Percentiles rank a stretch among this genome's conserved stretches.
Conservation (phyloP, 1,140 invertebrate genomes). For the Ganaspis sp. region DNA sequence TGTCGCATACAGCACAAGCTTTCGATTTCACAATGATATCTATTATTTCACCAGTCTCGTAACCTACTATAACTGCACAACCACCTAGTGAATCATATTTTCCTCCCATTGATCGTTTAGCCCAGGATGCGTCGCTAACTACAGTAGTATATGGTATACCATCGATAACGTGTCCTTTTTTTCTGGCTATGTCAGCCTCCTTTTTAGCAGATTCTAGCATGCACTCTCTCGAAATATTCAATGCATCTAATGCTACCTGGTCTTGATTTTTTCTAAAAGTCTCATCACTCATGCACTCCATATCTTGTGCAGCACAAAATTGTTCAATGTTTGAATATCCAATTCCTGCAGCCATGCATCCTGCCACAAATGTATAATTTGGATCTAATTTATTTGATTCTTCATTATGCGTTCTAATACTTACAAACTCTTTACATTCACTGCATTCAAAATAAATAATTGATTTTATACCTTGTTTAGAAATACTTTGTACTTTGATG, state of each 20-base stretch:
- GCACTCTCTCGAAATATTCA: conserved; percentile 44
- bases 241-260: conserved; percentile 40
- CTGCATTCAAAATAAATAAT: too few species aligned
- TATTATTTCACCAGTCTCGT: conserved; percentile 65
- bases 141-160: conserved; percentile 61
- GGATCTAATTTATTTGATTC: conserved; percentile 41
- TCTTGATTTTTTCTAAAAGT: conserved; percentile 49
- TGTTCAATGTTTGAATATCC: conserved; percentile 60
- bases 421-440: background rate
- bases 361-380: conserved; percentile 51
- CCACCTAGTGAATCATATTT: conserved; percentile 54
- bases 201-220: conserved; percentile 63
- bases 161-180: conserved; percentile 51
- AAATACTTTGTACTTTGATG: too few species aligned
- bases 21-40: conserved; percentile 68
- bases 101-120: conserved; percentile 59
- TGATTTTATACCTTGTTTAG: too few species aligned
- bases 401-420: conserved; percentile 49
- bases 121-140: conserved; percentile 62
- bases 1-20: conserved; percentile 65
- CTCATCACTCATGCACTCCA: conserved; percentile 52
- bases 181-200: conserved; percentile 58
- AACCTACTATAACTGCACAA: conserved; percentile 64
- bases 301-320: conserved; percentile 54
- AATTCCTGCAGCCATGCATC: too few species aligned